Percentiles rank a stretch among this genome's conserved stretches.
Evolutionary conservation across 2,888 invertebrate species (phyloP).

Genomic region (Orthonevra nobilis): DNA sequence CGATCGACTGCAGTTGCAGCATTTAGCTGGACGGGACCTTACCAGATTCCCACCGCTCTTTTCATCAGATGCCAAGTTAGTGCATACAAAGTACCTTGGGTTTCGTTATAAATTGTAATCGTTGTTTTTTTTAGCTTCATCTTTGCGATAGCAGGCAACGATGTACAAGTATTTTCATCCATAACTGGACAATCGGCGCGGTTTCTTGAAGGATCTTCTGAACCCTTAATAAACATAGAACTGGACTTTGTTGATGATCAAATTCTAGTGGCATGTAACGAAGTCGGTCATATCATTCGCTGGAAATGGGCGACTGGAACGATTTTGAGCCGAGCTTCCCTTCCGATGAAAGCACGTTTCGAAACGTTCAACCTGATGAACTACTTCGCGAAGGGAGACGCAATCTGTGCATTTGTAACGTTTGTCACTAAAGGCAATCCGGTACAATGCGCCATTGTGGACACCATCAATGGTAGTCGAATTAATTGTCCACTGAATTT

Average conservation of each 20-base stretch:
- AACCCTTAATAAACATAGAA: constrained; percentile 81
- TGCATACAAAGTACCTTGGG: too few species aligned
- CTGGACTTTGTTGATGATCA: constrained; percentile 80
- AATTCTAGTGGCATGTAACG: constrained; percentile 82
- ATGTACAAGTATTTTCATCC: constrained; percentile 84
- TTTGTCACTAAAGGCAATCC: constrained; percentile 1
- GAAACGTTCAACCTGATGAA: constrained; percentile 75
- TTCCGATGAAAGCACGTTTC: constrained; percentile 63
- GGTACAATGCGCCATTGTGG: constrained; percentile 73
- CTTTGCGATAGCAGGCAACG: constrained; percentile 83
- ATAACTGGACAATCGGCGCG: constrained; percentile 84
- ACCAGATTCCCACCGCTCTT: constrained; percentile 83
- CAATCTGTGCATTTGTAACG: constrained; percentile 75
- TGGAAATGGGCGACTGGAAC: constrained; percentile 84
- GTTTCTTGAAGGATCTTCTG: constrained; percentile 82
- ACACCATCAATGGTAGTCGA: constrained; percentile 71
- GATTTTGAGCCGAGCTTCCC: constrained; percentile 74
- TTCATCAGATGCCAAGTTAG: constrained; percentile 84
- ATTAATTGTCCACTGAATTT: constrained; percentile 40
- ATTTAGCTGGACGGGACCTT: constrained; percentile 84
- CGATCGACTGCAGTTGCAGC: constrained; percentile 81
- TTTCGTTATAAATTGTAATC: too few species aligned
- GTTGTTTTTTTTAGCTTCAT: constrained; percentile 82
- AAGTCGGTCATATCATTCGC: constrained; percentile 81
- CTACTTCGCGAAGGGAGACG: constrained; percentile 72